Base-by-base conservation (phyloP, 1,140 invertebrate species). In the Prorops nasuta region DNA sequence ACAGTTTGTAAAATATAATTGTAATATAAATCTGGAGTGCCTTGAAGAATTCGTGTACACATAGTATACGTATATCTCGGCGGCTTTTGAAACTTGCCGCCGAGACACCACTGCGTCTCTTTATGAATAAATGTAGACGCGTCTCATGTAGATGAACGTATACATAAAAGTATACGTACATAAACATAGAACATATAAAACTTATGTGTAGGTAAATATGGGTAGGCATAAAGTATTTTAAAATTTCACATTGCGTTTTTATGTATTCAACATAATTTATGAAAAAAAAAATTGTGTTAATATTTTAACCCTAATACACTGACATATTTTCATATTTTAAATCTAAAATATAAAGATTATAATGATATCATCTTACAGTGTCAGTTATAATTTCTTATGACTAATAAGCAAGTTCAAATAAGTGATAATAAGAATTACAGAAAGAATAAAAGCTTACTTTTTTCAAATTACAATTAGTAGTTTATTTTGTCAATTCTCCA, bases 1-100 rank as follows among this genome's bases (percentile, higher is more conserved):
- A 45, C 52, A 68, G 67, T 66, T 74, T 77, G 74, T 77, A 77
- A 75, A 76, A 75, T 76, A 76, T 68, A 67, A 66, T 67, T 77
- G 71, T 76, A 76, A 77, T 74, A 77, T 72, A 72, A 70, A 55
- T 57, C 60, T 56, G 58, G 60, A 61, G 62, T 65, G 60, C 59
- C 58, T 60, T 60, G 58, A 60, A 60, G 47, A 58, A 54, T 59
- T 45, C 32, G 57, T 57, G 58, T 54, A 57, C 35, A 42, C 49
- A 44, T 24, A 36, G 39, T 50, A 50, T 56, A 53, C 44, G 38
- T 55, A 52, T 46, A 24, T 42, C 37, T n/a, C n/a, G n/a, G n/a
- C n/a, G n/a, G n/a, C n/a, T n/a, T n/a, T n/a, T n/a, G n/a, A n/a
- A n/a, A n/a, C n/a, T n/a, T n/a, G n/a, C n/a, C n/a, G n/a, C n/a